These are phyloP conservation scores for Eurosta solidaginis DNA, from an alignment of 1,140 invertebrate genomes.

Conservation along the genomic window DNA sequence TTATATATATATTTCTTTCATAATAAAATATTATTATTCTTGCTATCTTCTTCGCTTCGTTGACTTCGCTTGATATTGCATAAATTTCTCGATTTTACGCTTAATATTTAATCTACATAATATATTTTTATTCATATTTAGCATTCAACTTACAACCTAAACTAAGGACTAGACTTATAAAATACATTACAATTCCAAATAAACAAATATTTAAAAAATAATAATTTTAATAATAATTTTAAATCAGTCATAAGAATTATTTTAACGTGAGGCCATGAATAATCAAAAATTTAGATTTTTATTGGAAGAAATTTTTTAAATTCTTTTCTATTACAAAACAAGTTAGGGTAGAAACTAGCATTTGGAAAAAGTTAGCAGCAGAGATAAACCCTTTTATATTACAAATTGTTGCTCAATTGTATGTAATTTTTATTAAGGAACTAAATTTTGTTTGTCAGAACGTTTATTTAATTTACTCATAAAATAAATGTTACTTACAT, in stretches of 20 bases:
- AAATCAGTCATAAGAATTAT: neutral
- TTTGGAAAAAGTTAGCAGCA: too few species aligned
- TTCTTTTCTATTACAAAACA: too few species aligned
- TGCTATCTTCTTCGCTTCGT: neutral
- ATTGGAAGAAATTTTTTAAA: too few species aligned
- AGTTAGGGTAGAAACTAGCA: too few species aligned
- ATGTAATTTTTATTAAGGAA: neutral
- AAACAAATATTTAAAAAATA: neutral
- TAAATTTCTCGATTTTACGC: neutral
- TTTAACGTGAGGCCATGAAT: too few species aligned
- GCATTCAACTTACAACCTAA: neutral
- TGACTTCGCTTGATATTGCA: neutral
- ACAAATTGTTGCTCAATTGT: neutral
- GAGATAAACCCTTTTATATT: neutral
- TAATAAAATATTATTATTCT: constrained; percentile 11
- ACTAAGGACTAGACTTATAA: constrained; percentile 8
- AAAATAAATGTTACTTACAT: too few species aligned
- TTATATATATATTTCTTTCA: neutral
- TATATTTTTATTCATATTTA: neutral
- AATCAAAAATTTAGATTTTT: too few species aligned
- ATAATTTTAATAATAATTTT: too few species aligned
- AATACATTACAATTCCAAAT: constrained; percentile 15
- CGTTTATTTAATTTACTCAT: neutral
- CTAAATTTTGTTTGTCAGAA: neutral
- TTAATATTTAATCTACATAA: neutral